Evolutionary conservation across 2,113 vertebrate genomes (phyloP).

Genomic region (Myrmophylax atrothorax): DNA sequence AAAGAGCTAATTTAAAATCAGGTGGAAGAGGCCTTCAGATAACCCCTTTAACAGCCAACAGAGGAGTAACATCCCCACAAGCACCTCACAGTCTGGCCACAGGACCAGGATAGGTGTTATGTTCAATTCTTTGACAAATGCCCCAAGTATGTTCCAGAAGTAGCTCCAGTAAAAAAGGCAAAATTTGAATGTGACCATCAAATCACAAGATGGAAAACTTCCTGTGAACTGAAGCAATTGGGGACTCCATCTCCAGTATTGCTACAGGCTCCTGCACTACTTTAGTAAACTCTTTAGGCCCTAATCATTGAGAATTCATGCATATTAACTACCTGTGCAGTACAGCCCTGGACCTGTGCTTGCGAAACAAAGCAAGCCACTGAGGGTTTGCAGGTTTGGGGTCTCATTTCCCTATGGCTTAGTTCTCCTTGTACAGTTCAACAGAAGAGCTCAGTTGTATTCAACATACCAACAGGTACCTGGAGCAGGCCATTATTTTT

Average conservation of each 20-base stretch:
- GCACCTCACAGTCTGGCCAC: neutral
- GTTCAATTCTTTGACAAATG: neutral
- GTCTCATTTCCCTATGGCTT: neutral
- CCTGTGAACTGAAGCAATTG: neutral
- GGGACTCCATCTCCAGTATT: neutral
- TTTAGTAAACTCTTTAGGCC: neutral
- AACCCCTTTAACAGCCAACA: neutral
- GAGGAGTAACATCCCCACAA: neutral
- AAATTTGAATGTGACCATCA: neutral
- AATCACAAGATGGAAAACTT: neutral
- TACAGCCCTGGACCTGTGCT: neutral
- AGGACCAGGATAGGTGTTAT: neutral
- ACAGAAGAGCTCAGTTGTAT: neutral
- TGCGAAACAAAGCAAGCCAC: neutral
- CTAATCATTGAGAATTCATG: neutral
- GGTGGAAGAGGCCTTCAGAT: neutral
- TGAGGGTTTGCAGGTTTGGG: neutral
- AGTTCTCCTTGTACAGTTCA: neutral
- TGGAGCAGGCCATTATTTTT: neutral
- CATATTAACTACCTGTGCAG: neutral
- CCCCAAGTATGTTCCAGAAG: neutral
- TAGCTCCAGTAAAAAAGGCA: neutral
- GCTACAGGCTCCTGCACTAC: neutral
- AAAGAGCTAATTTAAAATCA: slow-evolving; percentile 41
- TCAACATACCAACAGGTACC: neutral